Evolutionary conservation across 2,888 invertebrate species (phyloP).

Genomic region (Eristalinus aeneus): DNA sequence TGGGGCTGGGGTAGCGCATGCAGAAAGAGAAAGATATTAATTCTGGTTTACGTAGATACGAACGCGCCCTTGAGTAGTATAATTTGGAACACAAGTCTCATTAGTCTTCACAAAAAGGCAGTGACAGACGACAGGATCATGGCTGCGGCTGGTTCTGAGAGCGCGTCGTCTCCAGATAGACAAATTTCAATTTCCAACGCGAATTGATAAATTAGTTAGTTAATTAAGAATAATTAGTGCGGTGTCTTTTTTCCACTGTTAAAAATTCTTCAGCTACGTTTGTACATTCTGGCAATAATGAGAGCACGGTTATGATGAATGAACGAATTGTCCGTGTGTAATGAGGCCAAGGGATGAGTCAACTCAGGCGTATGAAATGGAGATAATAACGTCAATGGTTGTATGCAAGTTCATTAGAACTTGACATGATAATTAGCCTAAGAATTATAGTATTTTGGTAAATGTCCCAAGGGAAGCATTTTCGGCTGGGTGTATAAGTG

Average conservation of each 20-base stretch:
- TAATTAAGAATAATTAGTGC: constrained; percentile 69
- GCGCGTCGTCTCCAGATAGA: constrained; percentile 41
- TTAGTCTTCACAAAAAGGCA: constrained; percentile 55
- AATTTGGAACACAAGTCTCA: constrained; percentile 56
- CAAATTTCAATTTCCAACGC: constrained; percentile 57
- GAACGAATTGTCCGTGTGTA: constrained; percentile 27
- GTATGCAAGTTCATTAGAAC: constrained; percentile 39
- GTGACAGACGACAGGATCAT: constrained; percentile 58
- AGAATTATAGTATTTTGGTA: not conserved
- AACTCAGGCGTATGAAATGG: not conserved
- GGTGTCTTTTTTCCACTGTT: constrained; percentile 46
- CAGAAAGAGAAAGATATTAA: constrained; percentile 41
- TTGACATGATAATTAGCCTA: constrained; percentile 34
- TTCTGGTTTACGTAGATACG: constrained; percentile 45
- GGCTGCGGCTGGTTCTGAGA: constrained; percentile 34
- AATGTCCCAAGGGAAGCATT: not conserved
- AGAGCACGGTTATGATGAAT: constrained; percentile 47
- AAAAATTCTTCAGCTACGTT: constrained; percentile 10
- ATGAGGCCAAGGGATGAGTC: constrained; percentile 52
- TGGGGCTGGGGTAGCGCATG: constrained; percentile 22
- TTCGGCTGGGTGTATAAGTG: not conserved
- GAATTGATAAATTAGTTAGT: constrained; percentile 66
- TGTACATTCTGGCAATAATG: not conserved
- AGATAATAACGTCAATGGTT: constrained; percentile 36
- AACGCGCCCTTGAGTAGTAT: constrained; percentile 57